Conservation (phyloP, 2,113 vertebrate genomes). For the Zosterops lateralis region DNA sequence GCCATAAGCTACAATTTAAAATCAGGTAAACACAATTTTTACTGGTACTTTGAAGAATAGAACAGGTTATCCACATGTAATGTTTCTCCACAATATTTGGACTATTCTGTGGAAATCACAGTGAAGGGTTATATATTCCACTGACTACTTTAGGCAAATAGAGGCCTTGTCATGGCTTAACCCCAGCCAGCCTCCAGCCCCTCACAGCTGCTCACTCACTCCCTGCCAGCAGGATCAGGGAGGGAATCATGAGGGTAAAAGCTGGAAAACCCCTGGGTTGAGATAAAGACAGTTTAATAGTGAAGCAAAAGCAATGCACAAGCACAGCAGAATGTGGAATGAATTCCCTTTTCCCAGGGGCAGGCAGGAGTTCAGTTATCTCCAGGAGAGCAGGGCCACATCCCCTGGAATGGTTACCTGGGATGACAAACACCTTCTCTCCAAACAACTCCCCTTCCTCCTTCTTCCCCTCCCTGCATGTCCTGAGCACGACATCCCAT, state of each 20-base stretch:
- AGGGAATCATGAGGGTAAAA: neutral
- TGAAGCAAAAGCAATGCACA: neutral
- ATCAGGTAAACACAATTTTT: neutral
- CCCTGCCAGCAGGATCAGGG: neutral
- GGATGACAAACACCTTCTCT: neutral
- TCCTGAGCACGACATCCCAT: neutral
- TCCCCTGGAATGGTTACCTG: neutral
- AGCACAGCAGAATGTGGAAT: neutral
- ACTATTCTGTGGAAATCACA: neutral
- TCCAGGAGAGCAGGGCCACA: neutral
- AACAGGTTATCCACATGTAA: neutral
- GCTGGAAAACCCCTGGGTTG: neutral
- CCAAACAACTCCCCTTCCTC: neutral
- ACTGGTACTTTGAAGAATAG: neutral
- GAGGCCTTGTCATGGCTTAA: neutral
- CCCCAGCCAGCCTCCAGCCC: neutral
- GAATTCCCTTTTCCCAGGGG: neutral
- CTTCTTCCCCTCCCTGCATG: neutral
- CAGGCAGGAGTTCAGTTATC: neutral
- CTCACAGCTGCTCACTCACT: neutral
- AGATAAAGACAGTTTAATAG: neutral
- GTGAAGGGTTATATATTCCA: neutral
- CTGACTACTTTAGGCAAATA: neutral
- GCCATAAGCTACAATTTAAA: neutral
- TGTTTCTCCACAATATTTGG: neutral